These are phyloP conservation scores for Phocides pigmalion DNA, from an alignment of 1,140 invertebrate genomes.

Conservation along the genomic window DNA sequence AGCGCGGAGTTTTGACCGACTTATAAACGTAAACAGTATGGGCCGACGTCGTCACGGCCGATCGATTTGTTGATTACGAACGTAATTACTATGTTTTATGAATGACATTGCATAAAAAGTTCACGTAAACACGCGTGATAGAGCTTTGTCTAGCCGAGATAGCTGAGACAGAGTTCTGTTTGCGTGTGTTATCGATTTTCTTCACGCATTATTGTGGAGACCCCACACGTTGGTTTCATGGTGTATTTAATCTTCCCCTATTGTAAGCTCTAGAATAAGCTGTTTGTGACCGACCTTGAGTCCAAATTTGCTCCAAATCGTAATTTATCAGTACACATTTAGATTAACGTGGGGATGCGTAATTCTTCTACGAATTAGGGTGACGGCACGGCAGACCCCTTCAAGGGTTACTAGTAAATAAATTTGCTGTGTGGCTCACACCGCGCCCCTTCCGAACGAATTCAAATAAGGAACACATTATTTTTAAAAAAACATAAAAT, in stretches of 20 bases:
- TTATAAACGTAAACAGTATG: conserved; percentile 67
- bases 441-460: conserved; percentile 41
- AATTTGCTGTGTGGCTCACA: conserved; percentile 54
- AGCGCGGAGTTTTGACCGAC: conserved; percentile 51
- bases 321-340: conserved; percentile 34
- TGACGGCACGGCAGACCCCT: conserved; percentile 43
- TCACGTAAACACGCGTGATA: conserved; percentile 35
- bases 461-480: conserved; percentile 22
- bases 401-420: conserved; percentile 43
- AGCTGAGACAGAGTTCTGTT: conserved; percentile 28
- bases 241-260: conserved; percentile 38
- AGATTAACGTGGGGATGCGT: conserved; percentile 40
- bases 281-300: conserved; percentile 42
- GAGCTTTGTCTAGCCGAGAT: conserved; percentile 31
- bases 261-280: conserved; percentile 26
- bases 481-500: neutral
- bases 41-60: conserved; percentile 47
- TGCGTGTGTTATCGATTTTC: conserved; percentile 54
- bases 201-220: conserved; percentile 33
- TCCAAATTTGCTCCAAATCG: conserved; percentile 28
- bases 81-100: conserved; percentile 63
- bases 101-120: conserved; percentile 62
- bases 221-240: conserved; percentile 49
- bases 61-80: conserved; percentile 69
- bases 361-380: conserved; percentile 62